These are phyloP conservation scores for Somateria mollissima DNA, from an alignment of 2,797 vertebrate species.

Conservation along the genomic window DNA sequence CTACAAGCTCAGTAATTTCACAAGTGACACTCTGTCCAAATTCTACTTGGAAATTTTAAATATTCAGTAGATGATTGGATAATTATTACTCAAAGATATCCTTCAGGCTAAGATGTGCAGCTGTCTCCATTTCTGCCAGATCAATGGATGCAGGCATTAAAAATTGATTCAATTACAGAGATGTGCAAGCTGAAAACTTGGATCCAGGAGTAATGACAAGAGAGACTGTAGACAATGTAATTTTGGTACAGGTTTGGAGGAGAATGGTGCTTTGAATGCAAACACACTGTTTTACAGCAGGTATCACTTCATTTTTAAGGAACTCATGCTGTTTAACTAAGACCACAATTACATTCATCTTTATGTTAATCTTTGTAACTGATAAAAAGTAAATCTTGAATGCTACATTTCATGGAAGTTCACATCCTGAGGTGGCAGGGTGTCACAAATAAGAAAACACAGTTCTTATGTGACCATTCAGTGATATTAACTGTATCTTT, in stretches of 20 bases:
- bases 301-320: background rate
- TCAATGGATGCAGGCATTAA: background rate
- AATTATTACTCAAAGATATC: slow-evolving; percentile 9
- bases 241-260: background rate
- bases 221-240: rapidly evolving
- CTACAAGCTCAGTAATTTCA: background rate
- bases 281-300: background rate
- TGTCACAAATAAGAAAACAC: background rate
- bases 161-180: background rate
- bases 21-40: background rate
- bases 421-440: background rate
- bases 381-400: background rate
- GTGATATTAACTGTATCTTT: background rate
- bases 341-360: background rate
- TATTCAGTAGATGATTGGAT: background rate
- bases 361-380: background rate
- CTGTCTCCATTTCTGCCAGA: background rate
- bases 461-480: background rate
- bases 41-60: background rate
- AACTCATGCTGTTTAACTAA: background rate
- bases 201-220: background rate
- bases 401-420: background rate
- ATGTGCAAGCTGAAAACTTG: background rate
- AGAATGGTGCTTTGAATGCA: background rate
- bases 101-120: background rate